phyloP scores from a whole-genome alignment of 2,888 invertebrate genomes.

The Drosophila anomelani region DNA sequence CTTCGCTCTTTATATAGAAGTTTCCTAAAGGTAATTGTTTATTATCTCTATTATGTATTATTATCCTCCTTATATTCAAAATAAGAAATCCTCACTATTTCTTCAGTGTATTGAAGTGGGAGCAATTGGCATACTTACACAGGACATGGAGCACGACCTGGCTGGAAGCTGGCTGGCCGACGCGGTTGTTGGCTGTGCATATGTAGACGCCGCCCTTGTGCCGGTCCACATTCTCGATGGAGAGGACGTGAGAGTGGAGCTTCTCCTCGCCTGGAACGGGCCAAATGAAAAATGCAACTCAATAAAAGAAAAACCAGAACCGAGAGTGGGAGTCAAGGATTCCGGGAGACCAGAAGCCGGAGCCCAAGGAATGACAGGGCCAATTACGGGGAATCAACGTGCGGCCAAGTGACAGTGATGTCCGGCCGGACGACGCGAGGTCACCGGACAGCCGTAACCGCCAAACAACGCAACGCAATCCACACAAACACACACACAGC shows the following conservation, averaged over 20 bases:
- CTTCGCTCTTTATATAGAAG: no score
- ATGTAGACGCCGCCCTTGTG: constrained; percentile 88
- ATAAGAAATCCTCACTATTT: no score
- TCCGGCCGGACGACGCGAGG: constrained; percentile 5
- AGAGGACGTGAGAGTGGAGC: constrained; percentile 86
- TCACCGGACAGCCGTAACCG: constrained; percentile 20
- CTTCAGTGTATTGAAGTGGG: constrained; percentile 23
- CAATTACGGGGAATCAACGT: constrained; percentile 65
- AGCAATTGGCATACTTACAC: constrained; percentile 86
- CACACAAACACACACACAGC: constrained; percentile 30
- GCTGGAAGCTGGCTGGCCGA: constrained; percentile 87
- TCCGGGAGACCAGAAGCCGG: constrained; percentile 8
- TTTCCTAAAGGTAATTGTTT: no score
- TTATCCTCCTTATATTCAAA: no score
- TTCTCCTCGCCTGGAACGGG: constrained; percentile 86
- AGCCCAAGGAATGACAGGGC: constrained; percentile 69
- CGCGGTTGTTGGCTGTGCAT: constrained; percentile 88
- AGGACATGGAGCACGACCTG: constrained; percentile 87
- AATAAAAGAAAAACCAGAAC: constrained; percentile 44
- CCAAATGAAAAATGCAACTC: constrained; percentile 57
- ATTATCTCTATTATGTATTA: no score
- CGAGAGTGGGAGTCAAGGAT: not conserved
- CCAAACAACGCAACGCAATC: constrained; percentile 28
- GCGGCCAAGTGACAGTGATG: constrained; percentile 42
- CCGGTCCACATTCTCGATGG: constrained; percentile 87